Percentiles rank a stretch among this genome's conserved stretches.
Evolutionary conservation across 2,797 vertebrate genomes (phyloP).

Genomic region (Melanotaenia pygmaea): DNA sequence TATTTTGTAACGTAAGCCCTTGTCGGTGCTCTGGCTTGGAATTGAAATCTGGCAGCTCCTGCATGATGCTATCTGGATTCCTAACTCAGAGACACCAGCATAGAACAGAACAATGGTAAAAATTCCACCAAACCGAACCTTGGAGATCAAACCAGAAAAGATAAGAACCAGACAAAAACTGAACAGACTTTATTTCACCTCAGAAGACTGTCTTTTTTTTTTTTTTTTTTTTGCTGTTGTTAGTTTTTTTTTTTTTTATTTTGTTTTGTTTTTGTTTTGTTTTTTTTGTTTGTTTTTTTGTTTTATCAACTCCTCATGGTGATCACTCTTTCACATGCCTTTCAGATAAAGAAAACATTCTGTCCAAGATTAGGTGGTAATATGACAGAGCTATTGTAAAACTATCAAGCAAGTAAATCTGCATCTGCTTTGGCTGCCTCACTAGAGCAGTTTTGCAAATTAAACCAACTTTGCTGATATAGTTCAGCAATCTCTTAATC

Average conservation of each 20-base stretch:
- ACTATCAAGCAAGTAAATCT: neutral
- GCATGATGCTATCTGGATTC: neutral
- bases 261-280: neutral
- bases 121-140: constrained; percentile 17
- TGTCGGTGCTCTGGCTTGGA: neutral
- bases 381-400: neutral
- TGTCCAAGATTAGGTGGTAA: neutral
- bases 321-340: constrained; percentile 12
- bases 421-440: constrained; percentile 13
- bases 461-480: neutral
- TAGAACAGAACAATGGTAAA: constrained; percentile 15
- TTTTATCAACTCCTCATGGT: constrained; percentile 22
- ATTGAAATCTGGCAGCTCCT: neutral
- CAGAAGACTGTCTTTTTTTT: neutral
- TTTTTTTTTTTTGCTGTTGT: too few relatives aligned
- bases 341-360: constrained; percentile 16
- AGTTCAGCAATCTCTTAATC: neutral
- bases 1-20: neutral
- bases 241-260: neutral
- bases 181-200: constrained; percentile 18
- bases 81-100: neutral
- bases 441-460: neutral
- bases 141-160: constrained; percentile 18
- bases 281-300: constrained; percentile 4
- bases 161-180: constrained; percentile 21